A percentile compares a stretch with the other conserved stretches of the same genome.
These are phyloP conservation scores for Girardia tigrina DNA, from an alignment of 2,888 invertebrate genomes.

Conservation along the genomic window DNA sequence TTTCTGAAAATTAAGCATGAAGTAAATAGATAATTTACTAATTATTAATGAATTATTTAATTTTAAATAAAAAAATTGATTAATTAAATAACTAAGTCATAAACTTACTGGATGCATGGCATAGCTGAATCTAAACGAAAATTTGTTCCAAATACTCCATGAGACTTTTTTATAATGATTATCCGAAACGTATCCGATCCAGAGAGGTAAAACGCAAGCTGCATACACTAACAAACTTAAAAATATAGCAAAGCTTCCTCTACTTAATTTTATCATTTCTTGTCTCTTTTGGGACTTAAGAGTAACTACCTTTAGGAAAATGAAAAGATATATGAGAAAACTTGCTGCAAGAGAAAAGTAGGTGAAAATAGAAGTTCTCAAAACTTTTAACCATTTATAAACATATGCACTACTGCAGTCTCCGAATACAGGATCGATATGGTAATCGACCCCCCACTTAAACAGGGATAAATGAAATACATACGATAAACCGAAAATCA, in stretches of 20 bases:
- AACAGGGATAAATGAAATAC: background rate
- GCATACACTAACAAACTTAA: conserved; percentile 25
- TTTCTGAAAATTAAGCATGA: too few relatives aligned
- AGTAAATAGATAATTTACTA: too few relatives aligned
- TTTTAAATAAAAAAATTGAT: too few relatives aligned
- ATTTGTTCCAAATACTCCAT: conserved; percentile 19
- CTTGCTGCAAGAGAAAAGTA: conserved; percentile 23
- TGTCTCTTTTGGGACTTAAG: background rate
- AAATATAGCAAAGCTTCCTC: conserved; percentile 30
- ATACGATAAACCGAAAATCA: background rate
- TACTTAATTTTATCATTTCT: background rate
- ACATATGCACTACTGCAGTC: background rate
- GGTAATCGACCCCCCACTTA: background rate
- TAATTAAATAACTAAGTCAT: too few relatives aligned
- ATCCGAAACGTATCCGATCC: background rate
- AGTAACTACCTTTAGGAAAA: background rate
- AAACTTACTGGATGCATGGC: conserved; percentile 32
- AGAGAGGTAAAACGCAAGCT: conserved; percentile 24
- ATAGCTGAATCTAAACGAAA: conserved; percentile 27
- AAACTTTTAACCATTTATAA: background rate
- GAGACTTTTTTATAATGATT: background rate
- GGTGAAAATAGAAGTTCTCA: background rate
- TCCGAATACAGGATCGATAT: background rate
- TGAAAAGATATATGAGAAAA: background rate
- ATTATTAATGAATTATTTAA: too few relatives aligned